phyloP scores from a whole-genome alignment of 1,140 invertebrate species.

The Sarcophaga peregrina region DNA sequence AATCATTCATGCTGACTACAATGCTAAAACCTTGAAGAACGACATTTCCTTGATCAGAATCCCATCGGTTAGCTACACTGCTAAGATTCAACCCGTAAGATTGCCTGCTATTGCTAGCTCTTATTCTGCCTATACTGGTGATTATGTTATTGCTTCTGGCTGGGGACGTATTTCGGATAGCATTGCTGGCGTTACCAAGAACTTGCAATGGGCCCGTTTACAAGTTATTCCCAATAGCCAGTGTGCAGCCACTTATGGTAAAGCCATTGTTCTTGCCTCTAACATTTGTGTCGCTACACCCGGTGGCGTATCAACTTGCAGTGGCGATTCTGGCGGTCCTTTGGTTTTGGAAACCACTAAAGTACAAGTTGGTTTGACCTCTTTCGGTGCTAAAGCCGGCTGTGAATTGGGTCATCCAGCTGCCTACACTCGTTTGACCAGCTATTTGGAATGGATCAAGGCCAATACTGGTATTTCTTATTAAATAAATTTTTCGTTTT shows the following conservation, averaged over 20 bases:
- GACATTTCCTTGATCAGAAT: constrained; percentile 70
- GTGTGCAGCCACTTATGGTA: constrained; percentile 49
- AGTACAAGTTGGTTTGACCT: constrained; percentile 68
- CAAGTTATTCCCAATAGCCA: constrained; percentile 51
- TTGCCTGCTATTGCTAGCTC: constrained; percentile 49
- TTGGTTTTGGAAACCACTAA: constrained; percentile 56
- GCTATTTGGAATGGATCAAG: constrained; percentile 70
- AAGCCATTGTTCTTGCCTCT: constrained; percentile 47
- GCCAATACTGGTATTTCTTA: constrained; percentile 52
- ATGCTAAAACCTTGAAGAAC: constrained; percentile 63
- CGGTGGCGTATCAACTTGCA: constrained; percentile 56
- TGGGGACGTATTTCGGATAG: constrained; percentile 63
- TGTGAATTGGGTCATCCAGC: constrained; percentile 69
- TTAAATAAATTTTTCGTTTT: background rate
- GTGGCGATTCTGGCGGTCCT: constrained; percentile 69
- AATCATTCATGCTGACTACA: constrained; percentile 67
- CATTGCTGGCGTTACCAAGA: constrained; percentile 53
- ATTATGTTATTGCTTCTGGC: constrained; percentile 56
- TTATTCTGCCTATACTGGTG: constrained; percentile 51
- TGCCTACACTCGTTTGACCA: constrained; percentile 69
- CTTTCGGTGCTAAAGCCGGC: constrained; percentile 69
- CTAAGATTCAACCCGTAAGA: constrained; percentile 51
- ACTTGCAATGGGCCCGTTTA: constrained; percentile 55
- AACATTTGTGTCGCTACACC: constrained; percentile 59
- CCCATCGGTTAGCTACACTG: constrained; percentile 49